phyloP scores from a whole-genome alignment of 1,140 invertebrate species.

The Trichonephila clavipes region DNA sequence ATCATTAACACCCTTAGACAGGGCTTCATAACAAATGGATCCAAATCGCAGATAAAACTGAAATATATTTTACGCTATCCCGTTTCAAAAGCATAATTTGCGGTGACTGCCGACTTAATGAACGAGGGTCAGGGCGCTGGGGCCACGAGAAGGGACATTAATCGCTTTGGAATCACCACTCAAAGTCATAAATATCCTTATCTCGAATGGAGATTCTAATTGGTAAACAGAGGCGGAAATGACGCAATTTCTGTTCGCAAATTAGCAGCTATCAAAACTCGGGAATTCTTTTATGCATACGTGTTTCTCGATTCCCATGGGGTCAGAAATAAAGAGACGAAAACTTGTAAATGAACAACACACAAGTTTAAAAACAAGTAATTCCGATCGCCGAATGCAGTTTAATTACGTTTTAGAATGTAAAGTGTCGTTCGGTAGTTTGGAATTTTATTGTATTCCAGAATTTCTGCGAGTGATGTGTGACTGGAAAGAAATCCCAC shows the following conservation, averaged over 20 bases:
- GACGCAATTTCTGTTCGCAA: neutral
- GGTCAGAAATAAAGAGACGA: neutral
- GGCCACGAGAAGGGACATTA: neutral
- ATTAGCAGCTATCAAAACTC: neutral
- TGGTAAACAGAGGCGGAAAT: constrained; percentile 1
- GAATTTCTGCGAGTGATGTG: too few species aligned
- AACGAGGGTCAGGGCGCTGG: neutral
- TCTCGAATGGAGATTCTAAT: constrained; percentile 26
- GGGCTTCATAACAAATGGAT: too few species aligned
- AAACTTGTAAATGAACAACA: neutral
- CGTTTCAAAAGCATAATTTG: neutral
- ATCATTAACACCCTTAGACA: too few species aligned
- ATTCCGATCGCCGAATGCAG: too few species aligned
- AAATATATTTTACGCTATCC: constrained; percentile 11
- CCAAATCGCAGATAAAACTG: neutral
- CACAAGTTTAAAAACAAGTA: too few species aligned
- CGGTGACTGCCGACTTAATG: neutral
- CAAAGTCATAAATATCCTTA: constrained; percentile 25
- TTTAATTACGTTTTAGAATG: too few species aligned
- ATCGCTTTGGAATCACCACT: neutral
- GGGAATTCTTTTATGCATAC: neutral
- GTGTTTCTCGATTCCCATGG: neutral
- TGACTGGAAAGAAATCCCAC: too few species aligned
- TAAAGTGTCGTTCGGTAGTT: too few species aligned
- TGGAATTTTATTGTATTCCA: too few species aligned